These are phyloP conservation scores for Oscheius sp. DNA, from an alignment of 2,888 invertebrate species.

Conservation along the genomic window DNA sequence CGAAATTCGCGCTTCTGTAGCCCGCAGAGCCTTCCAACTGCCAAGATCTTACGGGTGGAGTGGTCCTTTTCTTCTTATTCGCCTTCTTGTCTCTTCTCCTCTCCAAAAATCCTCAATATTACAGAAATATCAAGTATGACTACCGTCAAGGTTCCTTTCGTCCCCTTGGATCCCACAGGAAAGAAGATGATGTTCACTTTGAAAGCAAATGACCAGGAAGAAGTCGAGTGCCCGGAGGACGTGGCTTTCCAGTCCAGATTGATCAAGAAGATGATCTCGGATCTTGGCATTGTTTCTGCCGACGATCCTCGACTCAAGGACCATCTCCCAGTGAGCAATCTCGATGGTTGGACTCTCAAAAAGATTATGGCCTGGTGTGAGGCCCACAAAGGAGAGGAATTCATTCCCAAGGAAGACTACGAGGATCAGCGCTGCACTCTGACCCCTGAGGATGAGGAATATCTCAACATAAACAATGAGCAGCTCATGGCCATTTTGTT, in stretches of 20 bases:
- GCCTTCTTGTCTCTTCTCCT: too few species aligned
- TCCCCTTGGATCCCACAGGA: background rate
- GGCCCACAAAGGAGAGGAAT: background rate
- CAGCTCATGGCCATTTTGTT: background rate
- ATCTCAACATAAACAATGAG: background rate
- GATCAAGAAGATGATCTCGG: slow-evolving; percentile 5
- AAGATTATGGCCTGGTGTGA: slow-evolving; percentile 13
- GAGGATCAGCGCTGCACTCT: slow-evolving; percentile 1
- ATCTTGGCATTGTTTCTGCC: background rate
- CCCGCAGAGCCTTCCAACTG: too few species aligned
- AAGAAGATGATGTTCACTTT: background rate
- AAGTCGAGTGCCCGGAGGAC: background rate
- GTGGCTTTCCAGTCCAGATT: slow-evolving; percentile 10
- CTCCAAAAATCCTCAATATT: too few species aligned
- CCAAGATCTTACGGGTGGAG: too few species aligned
- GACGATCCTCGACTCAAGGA: background rate
- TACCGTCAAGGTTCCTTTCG: background rate
- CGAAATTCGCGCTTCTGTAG: too few species aligned
- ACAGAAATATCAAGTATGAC: too few species aligned
- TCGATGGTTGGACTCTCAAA: background rate
- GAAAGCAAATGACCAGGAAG: background rate
- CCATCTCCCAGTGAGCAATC: background rate
- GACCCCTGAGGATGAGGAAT: background rate
- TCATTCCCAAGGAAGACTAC: slow-evolving; percentile 23
- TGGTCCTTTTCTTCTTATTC: too few species aligned